Base-by-base conservation (phyloP, 2,113 vertebrate genomes). In the Scortum barcoo region DNA sequence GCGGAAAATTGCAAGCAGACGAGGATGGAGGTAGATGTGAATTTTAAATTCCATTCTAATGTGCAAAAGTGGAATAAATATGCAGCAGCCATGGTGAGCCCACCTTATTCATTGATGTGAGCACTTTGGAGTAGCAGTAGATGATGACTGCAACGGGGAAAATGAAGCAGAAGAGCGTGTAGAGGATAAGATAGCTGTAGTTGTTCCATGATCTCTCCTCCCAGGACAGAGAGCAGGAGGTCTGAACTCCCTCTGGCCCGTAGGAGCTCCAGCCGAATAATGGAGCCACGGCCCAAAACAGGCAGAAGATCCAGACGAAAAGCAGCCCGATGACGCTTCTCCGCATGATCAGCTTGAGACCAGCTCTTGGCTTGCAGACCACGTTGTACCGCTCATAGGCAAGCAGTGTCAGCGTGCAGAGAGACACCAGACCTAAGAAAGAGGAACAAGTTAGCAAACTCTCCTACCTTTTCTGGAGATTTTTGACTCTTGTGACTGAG, bases 241-340 rank as follows among this genome's bases (percentile, higher is more conserved):
- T 94, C 86, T 91, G 91, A 26, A 95, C 76, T 9, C 92, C 91
- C 88, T 95, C 83, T 0, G 92, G 93, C 7, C 92, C 88, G 10
- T 92, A 94, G 6, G 93, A 92, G 86, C 93, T 95, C 93, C 95
- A 95, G 30, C 88, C 94, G n/a, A 94, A 54, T n/a, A 95, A 67
- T 0, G 73, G 90, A 3, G 78, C 67, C 24, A 90, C 88, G 2
- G 93, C 89, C 94, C 94, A 94, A 42, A 92, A 92, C 81, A 96
- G 85, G 80, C 95, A 95, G 83, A 91, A 95, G 73, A 90, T 50
- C 93, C 95, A 95, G 26, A 92, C 87, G 4, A 90, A 90, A 11
- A 90, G 19, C 0, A 96, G 83, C 3, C 92, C 91, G 12, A 81
- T 63, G 17, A 76, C 53, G 88, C 91, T 92, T 67, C 95, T 87